Percentiles rank a stretch among this genome's conserved stretches.
These are phyloP conservation scores for Nothocercus nigrocapillus DNA, from an alignment of 2,113 vertebrate genomes.

Conservation along the genomic window DNA sequence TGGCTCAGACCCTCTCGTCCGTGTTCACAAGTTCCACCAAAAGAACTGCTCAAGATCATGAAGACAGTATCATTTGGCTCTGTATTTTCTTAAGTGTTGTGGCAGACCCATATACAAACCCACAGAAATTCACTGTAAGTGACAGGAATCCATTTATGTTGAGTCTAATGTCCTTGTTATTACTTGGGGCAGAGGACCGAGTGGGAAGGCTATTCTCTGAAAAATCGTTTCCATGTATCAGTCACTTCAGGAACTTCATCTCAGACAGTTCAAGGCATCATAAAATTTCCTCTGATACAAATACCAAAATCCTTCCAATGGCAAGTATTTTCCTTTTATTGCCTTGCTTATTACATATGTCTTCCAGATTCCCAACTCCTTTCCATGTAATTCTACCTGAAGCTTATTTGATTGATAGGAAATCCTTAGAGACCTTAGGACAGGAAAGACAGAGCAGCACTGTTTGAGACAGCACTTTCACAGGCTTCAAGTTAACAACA, in stretches of 20 bases:
- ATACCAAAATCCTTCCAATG: neutral
- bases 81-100: neutral
- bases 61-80: neutral
- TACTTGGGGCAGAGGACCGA: neutral
- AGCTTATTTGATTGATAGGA: neutral
- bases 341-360: neutral
- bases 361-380: neutral
- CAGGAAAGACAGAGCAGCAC: neutral
- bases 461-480: neutral
- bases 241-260: neutral
- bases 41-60: neutral
- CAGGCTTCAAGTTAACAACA: neutral
- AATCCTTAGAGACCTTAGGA: too few relatives aligned
- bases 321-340: neutral
- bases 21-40: neutral
- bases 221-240: neutral
- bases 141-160: neutral
- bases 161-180: neutral
- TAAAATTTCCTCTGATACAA: neutral
- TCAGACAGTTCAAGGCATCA: neutral
- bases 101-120: neutral
- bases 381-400: neutral
- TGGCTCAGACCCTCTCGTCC: neutral
- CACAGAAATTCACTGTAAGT: neutral
- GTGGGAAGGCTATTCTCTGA: neutral